A percentile compares a stretch with the other conserved stretches of the same genome.
phyloP scores from a whole-genome alignment of 2,113 vertebrate genomes.

The Rhombomys opimus region DNA sequence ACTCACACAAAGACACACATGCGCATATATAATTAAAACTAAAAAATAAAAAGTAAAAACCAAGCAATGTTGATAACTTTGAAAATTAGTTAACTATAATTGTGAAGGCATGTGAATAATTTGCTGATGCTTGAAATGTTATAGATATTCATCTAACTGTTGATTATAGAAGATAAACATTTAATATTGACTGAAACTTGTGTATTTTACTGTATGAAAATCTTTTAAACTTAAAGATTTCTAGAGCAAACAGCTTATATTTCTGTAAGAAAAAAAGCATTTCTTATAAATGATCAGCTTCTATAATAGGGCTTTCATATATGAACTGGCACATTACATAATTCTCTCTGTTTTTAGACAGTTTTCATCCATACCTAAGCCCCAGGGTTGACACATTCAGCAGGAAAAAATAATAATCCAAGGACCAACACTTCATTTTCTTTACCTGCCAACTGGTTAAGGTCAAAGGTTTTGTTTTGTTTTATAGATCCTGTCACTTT shows the following conservation, averaged over 20 bases:
- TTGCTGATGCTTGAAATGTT: constrained; percentile 19
- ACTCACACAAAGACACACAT: not conserved
- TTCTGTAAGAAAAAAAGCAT: constrained; percentile 35
- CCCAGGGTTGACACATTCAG: not conserved
- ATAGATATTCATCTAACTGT: constrained; percentile 28
- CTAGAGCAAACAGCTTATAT: constrained; percentile 3
- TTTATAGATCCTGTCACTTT: constrained; percentile 44
- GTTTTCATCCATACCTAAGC: not conserved
- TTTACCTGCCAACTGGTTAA: constrained; percentile 33
- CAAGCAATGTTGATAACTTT: not conserved
- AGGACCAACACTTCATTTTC: constrained; percentile 47
- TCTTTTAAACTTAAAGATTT: constrained; percentile 14
- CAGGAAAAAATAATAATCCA: constrained; percentile 36
- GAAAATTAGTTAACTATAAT: constrained; percentile 26
- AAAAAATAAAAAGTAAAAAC: not conserved
- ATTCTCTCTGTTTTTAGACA: constrained; percentile 45
- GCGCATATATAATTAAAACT: not conserved
- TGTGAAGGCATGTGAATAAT: constrained; percentile 26
- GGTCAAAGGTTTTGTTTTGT: not conserved
- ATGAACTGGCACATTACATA: not conserved
- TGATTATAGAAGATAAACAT: not conserved
- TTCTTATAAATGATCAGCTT: constrained; percentile 47
- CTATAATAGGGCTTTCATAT: not conserved
- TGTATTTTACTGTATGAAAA: not conserved
- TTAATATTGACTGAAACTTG: constrained; percentile 22